phyloP scores from a whole-genome alignment of 2,113 vertebrate genomes.

The Cyphomyrus plagiostoma region DNA sequence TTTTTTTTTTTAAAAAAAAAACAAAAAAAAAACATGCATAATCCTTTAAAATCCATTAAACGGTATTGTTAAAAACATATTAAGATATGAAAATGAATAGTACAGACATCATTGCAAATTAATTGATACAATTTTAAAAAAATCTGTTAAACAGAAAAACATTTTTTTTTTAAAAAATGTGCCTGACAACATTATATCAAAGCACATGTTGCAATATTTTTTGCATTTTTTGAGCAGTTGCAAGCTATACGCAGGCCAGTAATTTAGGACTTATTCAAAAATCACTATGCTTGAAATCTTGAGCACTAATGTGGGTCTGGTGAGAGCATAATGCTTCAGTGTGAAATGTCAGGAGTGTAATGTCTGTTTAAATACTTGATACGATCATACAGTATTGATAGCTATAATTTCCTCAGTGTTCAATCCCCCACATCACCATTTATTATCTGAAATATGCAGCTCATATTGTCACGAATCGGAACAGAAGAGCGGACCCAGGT shows the following conservation, averaged over 20 bases:
- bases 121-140: not conserved
- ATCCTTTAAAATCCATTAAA: not conserved
- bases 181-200: not conserved
- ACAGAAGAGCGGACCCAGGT: no score
- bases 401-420: not conserved
- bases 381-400: not conserved
- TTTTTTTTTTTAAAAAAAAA: not conserved
- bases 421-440: not conserved
- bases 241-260: not conserved
- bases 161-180: not conserved
- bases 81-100: not conserved
- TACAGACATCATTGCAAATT: not conserved
- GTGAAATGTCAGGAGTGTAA: not conserved
- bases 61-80: not conserved
- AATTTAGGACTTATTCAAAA: not conserved
- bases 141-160: not conserved
- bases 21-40: not conserved
- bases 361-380: not conserved
- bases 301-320: not conserved
- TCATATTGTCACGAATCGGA: not conserved
- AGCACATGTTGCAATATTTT: not conserved
- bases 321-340: not conserved
- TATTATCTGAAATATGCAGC: not conserved
- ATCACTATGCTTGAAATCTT: not conserved
- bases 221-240: not conserved